A percentile compares a stretch with the other conserved stretches of the same genome.
These are phyloP conservation scores for Callionymus lyra DNA, from an alignment of 2,113 vertebrate genomes.

Conservation along the genomic window DNA sequence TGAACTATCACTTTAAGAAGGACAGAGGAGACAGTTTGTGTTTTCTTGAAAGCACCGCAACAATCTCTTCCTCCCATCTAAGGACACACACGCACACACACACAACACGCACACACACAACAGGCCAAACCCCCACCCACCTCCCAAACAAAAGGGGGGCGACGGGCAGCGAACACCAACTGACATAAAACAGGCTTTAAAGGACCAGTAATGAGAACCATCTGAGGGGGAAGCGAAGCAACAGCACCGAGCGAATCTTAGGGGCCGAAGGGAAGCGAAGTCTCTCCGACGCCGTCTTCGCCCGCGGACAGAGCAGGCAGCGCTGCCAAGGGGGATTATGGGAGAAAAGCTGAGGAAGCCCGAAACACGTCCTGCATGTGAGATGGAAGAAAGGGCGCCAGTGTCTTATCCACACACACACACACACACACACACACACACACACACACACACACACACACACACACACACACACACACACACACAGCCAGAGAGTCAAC, in stretches of 20 bases:
- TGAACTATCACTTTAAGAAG: too few relatives aligned
- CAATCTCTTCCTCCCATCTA: constrained; percentile 31
- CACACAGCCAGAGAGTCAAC: too few relatives aligned
- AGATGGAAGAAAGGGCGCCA: constrained; percentile 38
- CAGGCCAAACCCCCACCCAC: constrained; percentile 37
- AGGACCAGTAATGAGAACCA: constrained; percentile 72
- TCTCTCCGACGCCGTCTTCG: constrained; percentile 18
- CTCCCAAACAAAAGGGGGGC: constrained; percentile 45
- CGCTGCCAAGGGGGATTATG: constrained; percentile 42
- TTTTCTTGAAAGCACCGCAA: constrained; percentile 17
- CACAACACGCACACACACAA: constrained; percentile 33
- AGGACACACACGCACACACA: constrained; percentile 30
- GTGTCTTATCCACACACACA: constrained; percentile 25
- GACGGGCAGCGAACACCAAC: constrained; percentile 61
- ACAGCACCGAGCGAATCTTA: constrained; percentile 28
- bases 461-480: constrained; percentile 20
- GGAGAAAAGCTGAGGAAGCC: constrained; percentile 38
- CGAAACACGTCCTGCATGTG: constrained; percentile 40
- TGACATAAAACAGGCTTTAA: constrained; percentile 70
- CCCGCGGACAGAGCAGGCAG: constrained; percentile 31
- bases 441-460: constrained; percentile 20
- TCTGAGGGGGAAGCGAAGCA: constrained; percentile 56
- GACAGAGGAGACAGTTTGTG: constrained; percentile 10
- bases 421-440: constrained; percentile 19
- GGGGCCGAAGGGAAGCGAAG: constrained; percentile 20